A percentile compares a stretch with the other conserved stretches of the same genome.
These are phyloP conservation scores for Lampropteryx suffumata DNA, from an alignment of 2,888 invertebrate genomes.

Conservation along the genomic window DNA sequence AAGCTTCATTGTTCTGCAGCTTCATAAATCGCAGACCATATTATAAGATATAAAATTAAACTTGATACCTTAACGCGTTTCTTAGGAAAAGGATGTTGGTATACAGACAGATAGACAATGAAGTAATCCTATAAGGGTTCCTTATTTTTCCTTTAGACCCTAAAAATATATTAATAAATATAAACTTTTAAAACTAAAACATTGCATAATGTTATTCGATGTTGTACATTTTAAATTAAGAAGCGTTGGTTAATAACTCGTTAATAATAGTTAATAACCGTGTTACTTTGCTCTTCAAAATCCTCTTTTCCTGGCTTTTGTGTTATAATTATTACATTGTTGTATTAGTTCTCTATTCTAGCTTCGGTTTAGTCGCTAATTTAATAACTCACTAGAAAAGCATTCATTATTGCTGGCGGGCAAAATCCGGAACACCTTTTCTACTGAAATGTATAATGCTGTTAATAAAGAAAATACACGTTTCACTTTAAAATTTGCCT, in stretches of 20 bases:
- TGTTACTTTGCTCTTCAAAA: not conserved
- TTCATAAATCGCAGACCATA: too few species aligned
- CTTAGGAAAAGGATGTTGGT: too few species aligned
- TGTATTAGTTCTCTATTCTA: constrained; percentile 9
- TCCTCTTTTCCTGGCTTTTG: not conserved
- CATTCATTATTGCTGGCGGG: constrained; percentile 16
- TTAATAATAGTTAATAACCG: too few species aligned
- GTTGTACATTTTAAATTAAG: not conserved
- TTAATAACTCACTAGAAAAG: constrained; percentile 19
- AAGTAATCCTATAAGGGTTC: too few species aligned
- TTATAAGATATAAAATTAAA: too few species aligned
- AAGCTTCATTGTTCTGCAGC: too few species aligned
- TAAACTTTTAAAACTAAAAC: too few species aligned
- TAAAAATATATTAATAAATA: too few species aligned
- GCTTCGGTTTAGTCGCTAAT: constrained; percentile 14
- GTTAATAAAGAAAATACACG: constrained; percentile 10
- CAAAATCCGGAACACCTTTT: constrained; percentile 8
- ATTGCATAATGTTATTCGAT: too few species aligned
- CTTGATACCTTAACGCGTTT: too few species aligned
- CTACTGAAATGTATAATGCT: constrained; percentile 7
- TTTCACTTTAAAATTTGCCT: constrained; percentile 7
- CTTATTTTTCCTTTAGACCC: too few species aligned
- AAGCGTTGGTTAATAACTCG: not conserved
- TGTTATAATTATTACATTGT: constrained; percentile 13
- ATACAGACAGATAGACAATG: too few species aligned